These are phyloP conservation scores for Australoheros scitulus DNA, from an alignment of 2,113 vertebrate genomes.

Conservation along the genomic window DNA sequence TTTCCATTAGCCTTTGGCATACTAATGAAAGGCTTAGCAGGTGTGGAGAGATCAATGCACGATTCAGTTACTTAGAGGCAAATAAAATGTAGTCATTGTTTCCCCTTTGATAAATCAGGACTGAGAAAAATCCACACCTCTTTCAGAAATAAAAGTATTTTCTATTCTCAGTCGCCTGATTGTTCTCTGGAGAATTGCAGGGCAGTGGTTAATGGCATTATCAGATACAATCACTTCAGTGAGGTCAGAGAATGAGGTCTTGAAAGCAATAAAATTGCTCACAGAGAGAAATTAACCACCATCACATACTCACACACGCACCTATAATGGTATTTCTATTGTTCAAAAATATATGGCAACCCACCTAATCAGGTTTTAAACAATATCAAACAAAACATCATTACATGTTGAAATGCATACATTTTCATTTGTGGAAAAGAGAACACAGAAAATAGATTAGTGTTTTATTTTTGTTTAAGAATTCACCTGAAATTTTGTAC, in stretches of 20 bases:
- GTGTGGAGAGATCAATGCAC: slow-evolving; percentile 32
- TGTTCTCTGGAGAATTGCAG: slow-evolving; percentile 52
- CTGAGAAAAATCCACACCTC: slow-evolving; percentile 36
- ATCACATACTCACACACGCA: neutral
- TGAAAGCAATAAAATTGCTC: slow-evolving; percentile 57
- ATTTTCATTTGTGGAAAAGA: slow-evolving; percentile 3
- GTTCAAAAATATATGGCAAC: slow-evolving; percentile 8
- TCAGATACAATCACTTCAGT: slow-evolving; percentile 62
- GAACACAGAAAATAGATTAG: neutral
- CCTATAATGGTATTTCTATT: neutral
- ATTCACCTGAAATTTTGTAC: neutral
- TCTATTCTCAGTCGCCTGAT: slow-evolving; percentile 51
- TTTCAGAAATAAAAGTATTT: slow-evolving; percentile 53
- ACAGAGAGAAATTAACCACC: slow-evolving; percentile 48
- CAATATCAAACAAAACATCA: neutral
- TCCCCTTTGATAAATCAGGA: slow-evolving; percentile 50
- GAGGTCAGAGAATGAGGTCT: slow-evolving; percentile 59
- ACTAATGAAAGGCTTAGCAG: slow-evolving; percentile 47
- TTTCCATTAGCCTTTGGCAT: slow-evolving; percentile 10
- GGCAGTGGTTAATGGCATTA: slow-evolving; percentile 67
- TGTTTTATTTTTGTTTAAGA: neutral
- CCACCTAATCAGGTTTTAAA: neutral
- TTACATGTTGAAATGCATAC: too few species aligned
- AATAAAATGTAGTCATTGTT: slow-evolving; percentile 48
- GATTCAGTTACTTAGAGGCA: slow-evolving; percentile 49